Conservation (phyloP, 1,140 invertebrate species). For the Camponotus vicinus region DNA sequence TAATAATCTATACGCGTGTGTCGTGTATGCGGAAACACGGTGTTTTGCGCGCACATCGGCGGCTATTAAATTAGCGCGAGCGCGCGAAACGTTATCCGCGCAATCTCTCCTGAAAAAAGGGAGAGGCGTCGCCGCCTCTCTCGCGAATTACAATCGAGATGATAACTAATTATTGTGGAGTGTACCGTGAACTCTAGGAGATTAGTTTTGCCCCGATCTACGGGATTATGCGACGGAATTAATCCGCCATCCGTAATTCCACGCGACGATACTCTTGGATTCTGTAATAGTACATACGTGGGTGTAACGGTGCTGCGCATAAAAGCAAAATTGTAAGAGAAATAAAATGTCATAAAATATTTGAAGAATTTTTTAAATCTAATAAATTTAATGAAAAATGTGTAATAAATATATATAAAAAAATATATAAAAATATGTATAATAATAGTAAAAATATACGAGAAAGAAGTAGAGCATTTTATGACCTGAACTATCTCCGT, state of each 20-base stretch:
- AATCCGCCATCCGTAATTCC: neutral
- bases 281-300: too few relatives aligned
- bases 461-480: too few relatives aligned
- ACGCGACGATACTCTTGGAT: neutral
- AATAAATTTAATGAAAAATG: too few relatives aligned
- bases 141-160: neutral
- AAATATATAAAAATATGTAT: too few relatives aligned
- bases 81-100: neutral
- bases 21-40: slow-evolving; percentile 7
- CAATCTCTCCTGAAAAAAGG: neutral
- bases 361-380: neutral
- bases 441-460: too few relatives aligned
- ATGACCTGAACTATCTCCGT: too few relatives aligned
- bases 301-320: neutral
- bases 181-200: neutral
- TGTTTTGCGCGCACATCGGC: slow-evolving; percentile 23
- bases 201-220: neutral
- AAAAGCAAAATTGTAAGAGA: neutral
- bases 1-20: neutral
- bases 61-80: slow-evolving; percentile 30
- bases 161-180: slow-evolving; percentile 20
- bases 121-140: neutral
- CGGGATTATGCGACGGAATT: neutral
- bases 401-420: too few relatives aligned
- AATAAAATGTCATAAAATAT: neutral